Conservation (phyloP, 2,113 vertebrate species). For the Desmodus rotundus region DNA sequence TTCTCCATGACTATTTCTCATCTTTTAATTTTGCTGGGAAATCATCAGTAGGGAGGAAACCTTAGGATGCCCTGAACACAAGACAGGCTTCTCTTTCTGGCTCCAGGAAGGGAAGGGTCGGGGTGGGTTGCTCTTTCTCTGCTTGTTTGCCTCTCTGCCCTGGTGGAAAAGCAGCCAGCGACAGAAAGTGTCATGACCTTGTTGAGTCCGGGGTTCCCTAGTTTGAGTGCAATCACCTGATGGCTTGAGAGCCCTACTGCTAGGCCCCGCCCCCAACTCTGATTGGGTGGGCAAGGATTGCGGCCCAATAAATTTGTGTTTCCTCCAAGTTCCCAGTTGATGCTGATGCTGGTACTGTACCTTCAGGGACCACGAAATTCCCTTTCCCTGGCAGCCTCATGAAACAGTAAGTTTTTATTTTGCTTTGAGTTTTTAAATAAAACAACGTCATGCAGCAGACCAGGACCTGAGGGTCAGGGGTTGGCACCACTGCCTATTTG, state of each 20-base stretch:
- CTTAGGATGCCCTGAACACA: fast-evolving
- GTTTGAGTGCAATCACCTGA: neutral
- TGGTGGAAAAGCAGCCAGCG: neutral
- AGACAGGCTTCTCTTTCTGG: neutral
- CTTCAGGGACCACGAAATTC: fast-evolving
- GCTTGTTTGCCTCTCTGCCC: too few relatives aligned
- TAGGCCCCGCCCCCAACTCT: neutral
- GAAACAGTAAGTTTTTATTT: neutral
- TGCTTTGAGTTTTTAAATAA: slow-evolving; percentile 63
- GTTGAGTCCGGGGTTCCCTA: neutral
- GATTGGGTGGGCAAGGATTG: neutral
- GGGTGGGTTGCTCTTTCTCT: neutral
- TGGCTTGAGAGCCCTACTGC: fast-evolving
- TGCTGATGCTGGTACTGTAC: neutral
- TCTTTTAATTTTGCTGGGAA: neutral
- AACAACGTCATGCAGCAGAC: neutral
- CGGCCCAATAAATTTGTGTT: neutral
- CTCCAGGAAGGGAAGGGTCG: neutral
- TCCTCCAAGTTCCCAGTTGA: neutral
- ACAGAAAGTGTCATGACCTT: too few relatives aligned
- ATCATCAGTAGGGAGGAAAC: neutral
- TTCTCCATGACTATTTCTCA: neutral
- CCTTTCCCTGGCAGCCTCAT: neutral
- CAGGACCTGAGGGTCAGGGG: neutral
- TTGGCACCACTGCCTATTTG: neutral